A percentile compares a stretch with the other conserved stretches of the same genome.
Conservation (phyloP, 2,888 invertebrate species). For the Chouioia cunea region DNA sequence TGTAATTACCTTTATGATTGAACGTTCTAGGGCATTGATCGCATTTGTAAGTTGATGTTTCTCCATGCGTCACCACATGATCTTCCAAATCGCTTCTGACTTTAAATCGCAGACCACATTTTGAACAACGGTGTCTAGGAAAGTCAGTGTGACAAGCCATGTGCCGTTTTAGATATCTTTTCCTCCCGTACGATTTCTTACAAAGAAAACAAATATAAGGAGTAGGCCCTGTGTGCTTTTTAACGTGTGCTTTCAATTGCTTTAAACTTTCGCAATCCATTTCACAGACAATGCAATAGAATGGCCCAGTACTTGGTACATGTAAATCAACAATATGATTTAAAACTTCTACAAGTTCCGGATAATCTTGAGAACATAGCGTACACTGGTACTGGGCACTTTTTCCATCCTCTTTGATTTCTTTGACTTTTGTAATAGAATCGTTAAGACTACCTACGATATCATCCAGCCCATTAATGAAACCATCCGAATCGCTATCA, state of each 20-base stretch:
- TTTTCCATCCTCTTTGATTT: constrained; percentile 58
- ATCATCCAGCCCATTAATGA: constrained; percentile 54
- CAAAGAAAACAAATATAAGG: constrained; percentile 70
- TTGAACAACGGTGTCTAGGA: constrained; percentile 62
- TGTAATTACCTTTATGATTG: constrained; percentile 65
- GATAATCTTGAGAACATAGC: constrained; percentile 61
- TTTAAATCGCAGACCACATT: constrained; percentile 62
- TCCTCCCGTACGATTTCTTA: constrained; percentile 61
- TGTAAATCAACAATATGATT: constrained; percentile 64
- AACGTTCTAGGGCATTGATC: constrained; percentile 62
- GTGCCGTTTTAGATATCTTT: constrained; percentile 63
- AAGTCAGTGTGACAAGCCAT: constrained; percentile 65
- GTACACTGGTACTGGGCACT: constrained; percentile 62
- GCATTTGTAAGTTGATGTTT: constrained; percentile 59
- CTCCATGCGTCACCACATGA: constrained; percentile 56
- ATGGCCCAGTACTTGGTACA: constrained; percentile 65
- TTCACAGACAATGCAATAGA: constrained; percentile 73
- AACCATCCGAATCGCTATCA: constrained; percentile 57
- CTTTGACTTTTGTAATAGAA: constrained; percentile 62
- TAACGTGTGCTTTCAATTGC: constrained; percentile 72
- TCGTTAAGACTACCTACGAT: constrained; percentile 64
- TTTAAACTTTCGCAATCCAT: constrained; percentile 72
- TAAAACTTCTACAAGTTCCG: constrained; percentile 56
- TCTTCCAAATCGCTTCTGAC: constrained; percentile 59
- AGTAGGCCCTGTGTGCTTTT: constrained; percentile 72